phyloP scores from a whole-genome alignment of 2,797 vertebrate genomes.

The Pelochelys cantorii region DNA sequence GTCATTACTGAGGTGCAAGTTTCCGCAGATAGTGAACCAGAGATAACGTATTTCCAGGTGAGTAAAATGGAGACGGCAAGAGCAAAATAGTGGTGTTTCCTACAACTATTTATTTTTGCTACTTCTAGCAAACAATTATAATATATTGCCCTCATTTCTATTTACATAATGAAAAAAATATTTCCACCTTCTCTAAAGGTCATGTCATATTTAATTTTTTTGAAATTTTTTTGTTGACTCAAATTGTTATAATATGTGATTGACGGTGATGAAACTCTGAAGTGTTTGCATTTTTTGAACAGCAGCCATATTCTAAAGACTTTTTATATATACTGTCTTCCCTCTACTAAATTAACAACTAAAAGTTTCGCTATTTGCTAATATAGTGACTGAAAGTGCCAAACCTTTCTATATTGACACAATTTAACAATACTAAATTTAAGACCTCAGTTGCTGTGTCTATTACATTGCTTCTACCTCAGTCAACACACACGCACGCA shows the following conservation, averaged over 20 bases:
- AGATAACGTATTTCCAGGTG: constrained; percentile 94
- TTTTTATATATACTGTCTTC: neutral
- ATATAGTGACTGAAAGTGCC: neutral
- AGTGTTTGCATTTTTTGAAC: neutral
- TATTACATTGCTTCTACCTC: neutral
- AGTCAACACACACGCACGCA: neutral
- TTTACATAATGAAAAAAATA: constrained; percentile 2
- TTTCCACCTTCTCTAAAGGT: neutral
- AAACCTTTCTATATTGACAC: neutral
- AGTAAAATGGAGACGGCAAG: constrained; percentile 20
- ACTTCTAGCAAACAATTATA: neutral
- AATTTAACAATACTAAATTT: neutral
- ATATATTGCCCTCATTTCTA: neutral
- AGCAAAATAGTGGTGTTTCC: neutral
- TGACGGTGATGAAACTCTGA: neutral
- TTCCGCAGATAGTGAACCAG: constrained; percentile 78
- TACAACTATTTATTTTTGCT: neutral
- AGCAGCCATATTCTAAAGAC: neutral
- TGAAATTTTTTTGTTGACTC: neutral
- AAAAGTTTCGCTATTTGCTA: neutral
- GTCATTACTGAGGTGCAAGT: constrained; percentile 87
- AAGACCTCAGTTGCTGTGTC: neutral
- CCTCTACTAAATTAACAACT: neutral
- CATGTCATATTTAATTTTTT: rapidly evolving
- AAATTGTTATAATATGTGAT: neutral